These are phyloP conservation scores for Thalassaphorura encarpata DNA, from an alignment of 1,140 invertebrate species.

Conservation along the genomic window DNA sequence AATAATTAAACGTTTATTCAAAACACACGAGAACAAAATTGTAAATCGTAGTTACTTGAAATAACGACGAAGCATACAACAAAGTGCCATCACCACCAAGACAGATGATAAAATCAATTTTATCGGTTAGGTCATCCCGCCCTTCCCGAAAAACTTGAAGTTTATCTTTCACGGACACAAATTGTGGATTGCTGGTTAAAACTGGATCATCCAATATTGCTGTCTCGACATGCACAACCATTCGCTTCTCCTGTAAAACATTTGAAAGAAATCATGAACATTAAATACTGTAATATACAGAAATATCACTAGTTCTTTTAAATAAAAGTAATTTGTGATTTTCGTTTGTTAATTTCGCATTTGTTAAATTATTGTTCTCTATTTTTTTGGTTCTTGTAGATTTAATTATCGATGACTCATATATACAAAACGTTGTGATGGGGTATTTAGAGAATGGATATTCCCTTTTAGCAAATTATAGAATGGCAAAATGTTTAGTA, in stretches of 20 bases:
- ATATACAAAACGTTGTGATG: too few species aligned
- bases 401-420: too few species aligned
- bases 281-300: slow-evolving; percentile 1
- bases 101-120: slow-evolving; percentile 94
- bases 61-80: slow-evolving; percentile 85
- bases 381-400: too few species aligned
- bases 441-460: too few species aligned
- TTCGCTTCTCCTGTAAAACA: slow-evolving; percentile 67
- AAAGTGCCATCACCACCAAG: slow-evolving; percentile 93
- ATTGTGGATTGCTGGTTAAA: slow-evolving; percentile 59
- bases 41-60: slow-evolving; percentile 64
- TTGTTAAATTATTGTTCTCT: too few species aligned
- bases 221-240: slow-evolving; percentile 88
- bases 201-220: slow-evolving; percentile 73
- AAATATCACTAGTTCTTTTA: slow-evolving; percentile 1
- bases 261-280: slow-evolving; percentile 4
- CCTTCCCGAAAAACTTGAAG: slow-evolving; percentile 85
- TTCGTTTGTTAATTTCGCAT: too few species aligned
- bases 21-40: slow-evolving; percentile 94
- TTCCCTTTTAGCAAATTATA: too few species aligned
- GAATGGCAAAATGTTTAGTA: too few species aligned
- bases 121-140: slow-evolving; percentile 62
- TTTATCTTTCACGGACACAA: slow-evolving; percentile 60
- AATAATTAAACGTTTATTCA: slow-evolving; percentile 83
- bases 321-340: too few species aligned